phyloP scores from a whole-genome alignment of 2,888 invertebrate species.

The Minunthozetes semirufus region DNA sequence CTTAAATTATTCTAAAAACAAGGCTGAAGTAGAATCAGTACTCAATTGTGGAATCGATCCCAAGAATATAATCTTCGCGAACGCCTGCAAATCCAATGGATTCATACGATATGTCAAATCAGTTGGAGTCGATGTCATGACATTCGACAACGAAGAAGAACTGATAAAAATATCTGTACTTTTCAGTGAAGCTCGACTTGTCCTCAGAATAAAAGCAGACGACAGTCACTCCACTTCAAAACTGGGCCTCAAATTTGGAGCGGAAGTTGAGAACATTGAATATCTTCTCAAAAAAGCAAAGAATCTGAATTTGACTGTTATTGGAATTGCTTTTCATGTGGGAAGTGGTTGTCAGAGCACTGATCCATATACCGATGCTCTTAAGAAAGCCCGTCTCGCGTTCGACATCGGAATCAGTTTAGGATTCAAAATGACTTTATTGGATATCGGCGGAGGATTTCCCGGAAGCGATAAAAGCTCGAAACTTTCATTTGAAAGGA shows the following conservation, averaged over 20 bases:
- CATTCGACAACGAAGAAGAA: conserved; percentile 13
- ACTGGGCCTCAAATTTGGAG: neutral
- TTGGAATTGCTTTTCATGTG: conserved; percentile 24
- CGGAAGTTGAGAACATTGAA: neutral
- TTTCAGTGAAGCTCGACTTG: neutral
- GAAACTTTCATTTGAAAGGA: neutral
- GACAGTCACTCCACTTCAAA: conserved; percentile 12
- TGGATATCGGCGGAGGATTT: conserved; percentile 26
- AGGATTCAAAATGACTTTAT: neutral
- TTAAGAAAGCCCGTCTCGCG: neutral
- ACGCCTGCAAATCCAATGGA: conserved; percentile 8
- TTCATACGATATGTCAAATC: neutral
- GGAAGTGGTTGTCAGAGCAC: conserved; percentile 18
- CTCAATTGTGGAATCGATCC: neutral
- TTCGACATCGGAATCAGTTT: neutral
- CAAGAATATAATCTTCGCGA: neutral
- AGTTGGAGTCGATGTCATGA: conserved; percentile 16
- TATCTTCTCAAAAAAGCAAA: neutral
- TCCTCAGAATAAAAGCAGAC: conserved; percentile 8
- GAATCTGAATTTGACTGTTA: neutral
- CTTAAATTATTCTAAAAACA: neutral
- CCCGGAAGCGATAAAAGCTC: neutral
- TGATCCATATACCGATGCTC: neutral
- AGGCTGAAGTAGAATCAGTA: conserved; percentile 5
- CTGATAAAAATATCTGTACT: neutral